A percentile compares a stretch with the other conserved stretches of the same genome.
Conservation (phyloP, 2,888 invertebrate species). For the Schrankia costaestrigalis region DNA sequence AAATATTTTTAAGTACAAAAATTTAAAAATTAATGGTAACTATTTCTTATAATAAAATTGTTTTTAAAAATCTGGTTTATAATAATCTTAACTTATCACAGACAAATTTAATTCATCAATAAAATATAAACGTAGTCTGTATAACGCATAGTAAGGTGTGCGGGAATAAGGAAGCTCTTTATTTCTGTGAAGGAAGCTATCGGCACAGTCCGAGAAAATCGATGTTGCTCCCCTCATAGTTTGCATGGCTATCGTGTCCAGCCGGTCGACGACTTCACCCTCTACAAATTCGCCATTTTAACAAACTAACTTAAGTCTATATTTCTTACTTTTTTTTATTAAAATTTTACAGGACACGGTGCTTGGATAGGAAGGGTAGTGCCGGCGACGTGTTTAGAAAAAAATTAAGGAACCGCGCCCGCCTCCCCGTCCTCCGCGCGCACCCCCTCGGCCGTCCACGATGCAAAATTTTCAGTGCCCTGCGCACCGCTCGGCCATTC, state of each 20-base stretch:
- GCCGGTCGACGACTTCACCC: constrained; percentile 31
- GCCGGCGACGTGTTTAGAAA: constrained; percentile 45
- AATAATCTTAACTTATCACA: too few species aligned
- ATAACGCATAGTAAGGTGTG: constrained; percentile 48
- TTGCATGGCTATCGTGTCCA: constrained; percentile 70
- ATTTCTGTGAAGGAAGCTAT: constrained; percentile 60
- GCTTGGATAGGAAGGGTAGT: constrained; percentile 14
- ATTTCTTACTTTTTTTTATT: constrained; percentile 14
- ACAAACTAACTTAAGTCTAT: constrained; percentile 16
- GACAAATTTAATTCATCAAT: too few species aligned
- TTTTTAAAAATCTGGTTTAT: too few species aligned
- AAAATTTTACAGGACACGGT: constrained; percentile 14
- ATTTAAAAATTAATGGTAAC: too few species aligned
- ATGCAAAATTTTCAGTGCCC: constrained; percentile 65
- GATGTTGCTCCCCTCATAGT: constrained; percentile 76
- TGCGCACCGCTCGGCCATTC: constrained; percentile 52
- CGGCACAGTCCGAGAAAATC: constrained; percentile 77
- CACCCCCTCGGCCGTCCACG: constrained; percentile 47
- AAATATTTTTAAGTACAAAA: too few species aligned
- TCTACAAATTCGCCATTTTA: constrained; percentile 6
- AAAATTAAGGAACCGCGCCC: constrained; percentile 51
- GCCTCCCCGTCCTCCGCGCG: constrained; percentile 33
- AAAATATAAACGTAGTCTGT: too few species aligned
- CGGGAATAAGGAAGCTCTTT: constrained; percentile 52
- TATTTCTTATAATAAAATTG: too few species aligned